A percentile compares a stretch with the other conserved stretches of the same genome.
phyloP scores from a whole-genome alignment of 2,888 invertebrate genomes.

The Tachina lurida region DNA sequence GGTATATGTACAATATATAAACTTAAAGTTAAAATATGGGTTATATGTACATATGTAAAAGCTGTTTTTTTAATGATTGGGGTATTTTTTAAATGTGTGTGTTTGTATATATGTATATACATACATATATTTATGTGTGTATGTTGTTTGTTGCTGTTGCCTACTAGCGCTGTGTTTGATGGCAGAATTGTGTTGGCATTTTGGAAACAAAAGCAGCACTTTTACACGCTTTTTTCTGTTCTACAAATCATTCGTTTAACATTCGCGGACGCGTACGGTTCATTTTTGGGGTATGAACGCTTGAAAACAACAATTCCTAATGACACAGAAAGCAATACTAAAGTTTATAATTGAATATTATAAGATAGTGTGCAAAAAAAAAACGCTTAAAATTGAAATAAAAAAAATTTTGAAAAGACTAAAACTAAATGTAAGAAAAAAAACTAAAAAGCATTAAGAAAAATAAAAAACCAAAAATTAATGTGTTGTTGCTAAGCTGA shows the following conservation, averaged over 20 bases:
- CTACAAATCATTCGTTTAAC: conserved; percentile 81
- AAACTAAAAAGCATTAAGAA: not conserved
- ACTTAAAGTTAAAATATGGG: conserved; percentile 70
- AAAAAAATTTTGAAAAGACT: conserved; percentile 1
- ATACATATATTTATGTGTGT: conserved; percentile 73
- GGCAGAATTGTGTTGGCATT: conserved; percentile 67
- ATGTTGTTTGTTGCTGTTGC: conserved; percentile 50
- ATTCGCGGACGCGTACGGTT: conserved; percentile 81
- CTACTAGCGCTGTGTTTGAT: conserved; percentile 32
- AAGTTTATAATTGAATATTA: not conserved
- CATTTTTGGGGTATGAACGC: conserved; percentile 75
- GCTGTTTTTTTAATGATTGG: conserved; percentile 54
- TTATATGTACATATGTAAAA: conserved; percentile 47
- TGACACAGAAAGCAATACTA: conserved; percentile 21
- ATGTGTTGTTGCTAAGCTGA: conserved; percentile 52
- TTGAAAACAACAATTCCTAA: conserved; percentile 58
- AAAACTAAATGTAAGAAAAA: conserved; percentile 1
- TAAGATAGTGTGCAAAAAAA: not conserved
- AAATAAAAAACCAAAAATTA: conserved; percentile 2
- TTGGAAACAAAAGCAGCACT: conserved; percentile 72
- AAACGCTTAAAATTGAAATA: not conserved
- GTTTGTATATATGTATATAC: conserved; percentile 49
- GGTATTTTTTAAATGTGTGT: conserved; percentile 62
- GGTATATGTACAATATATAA: conserved; percentile 22
- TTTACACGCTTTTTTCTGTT: conserved; percentile 79